A percentile compares a stretch with the other conserved stretches of the same genome.
Conservation (phyloP, 2,113 vertebrate genomes). For the Petromus typicus region DNA sequence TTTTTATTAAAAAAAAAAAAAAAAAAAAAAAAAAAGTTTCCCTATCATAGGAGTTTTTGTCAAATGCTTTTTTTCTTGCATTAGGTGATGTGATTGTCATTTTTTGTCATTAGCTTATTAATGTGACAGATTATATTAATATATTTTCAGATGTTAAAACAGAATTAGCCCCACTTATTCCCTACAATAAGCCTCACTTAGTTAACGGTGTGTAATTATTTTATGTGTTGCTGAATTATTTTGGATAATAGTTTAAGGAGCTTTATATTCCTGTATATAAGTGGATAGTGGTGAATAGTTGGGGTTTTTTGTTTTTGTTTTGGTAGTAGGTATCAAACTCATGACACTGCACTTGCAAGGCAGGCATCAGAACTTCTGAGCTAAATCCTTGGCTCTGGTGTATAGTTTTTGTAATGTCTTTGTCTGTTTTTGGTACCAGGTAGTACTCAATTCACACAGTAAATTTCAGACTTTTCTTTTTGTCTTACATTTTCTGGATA, state of each 20-base stretch:
- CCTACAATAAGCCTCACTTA: not conserved
- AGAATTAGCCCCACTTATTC: not conserved
- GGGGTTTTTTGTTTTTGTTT: not conserved
- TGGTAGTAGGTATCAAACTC: not conserved
- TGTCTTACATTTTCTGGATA: not conserved
- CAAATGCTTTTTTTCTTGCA: not conserved
- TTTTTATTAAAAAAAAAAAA: too few species aligned
- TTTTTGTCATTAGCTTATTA: not conserved
- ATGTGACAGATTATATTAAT: not conserved
- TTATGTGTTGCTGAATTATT: not conserved
- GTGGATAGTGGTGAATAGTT: not conserved
- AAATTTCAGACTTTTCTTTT: not conserved
- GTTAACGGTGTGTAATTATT: not conserved
- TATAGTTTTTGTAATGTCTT: not conserved
- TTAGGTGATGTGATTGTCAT: not conserved
- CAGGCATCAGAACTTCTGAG: too few species aligned
- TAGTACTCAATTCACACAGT: not conserved
- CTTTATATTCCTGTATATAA: not conserved
- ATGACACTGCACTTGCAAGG: too few species aligned
- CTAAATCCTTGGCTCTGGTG: too few species aligned
- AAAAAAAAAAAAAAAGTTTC: too few species aligned
- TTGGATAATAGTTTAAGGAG: not conserved
- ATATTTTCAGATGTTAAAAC: conserved; percentile 18
- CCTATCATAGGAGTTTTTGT: not conserved
- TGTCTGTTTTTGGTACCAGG: not conserved